phyloP scores from a whole-genome alignment of 2,113 vertebrate genomes.

The Malurus cyaneus region DNA sequence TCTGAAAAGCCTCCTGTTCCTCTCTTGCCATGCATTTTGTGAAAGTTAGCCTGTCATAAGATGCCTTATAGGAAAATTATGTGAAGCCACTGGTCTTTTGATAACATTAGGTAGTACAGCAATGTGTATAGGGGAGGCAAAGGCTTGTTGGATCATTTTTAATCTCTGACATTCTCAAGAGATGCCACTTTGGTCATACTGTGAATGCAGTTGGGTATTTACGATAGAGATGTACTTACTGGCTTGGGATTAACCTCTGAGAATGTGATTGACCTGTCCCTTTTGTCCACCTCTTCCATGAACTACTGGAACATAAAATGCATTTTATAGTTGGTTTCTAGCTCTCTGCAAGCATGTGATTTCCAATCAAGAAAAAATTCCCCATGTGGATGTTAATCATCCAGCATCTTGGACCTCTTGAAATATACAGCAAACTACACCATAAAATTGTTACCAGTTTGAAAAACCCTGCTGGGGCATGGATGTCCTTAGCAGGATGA shows the following conservation, averaged over 20 bases:
- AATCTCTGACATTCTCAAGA: background rate
- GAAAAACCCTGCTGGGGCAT: background rate
- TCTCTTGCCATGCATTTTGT: background rate
- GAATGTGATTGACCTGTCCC: background rate
- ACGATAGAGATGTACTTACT: background rate
- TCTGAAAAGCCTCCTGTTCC: background rate
- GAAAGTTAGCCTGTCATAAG: background rate
- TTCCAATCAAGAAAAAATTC: background rate
- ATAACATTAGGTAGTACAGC: background rate
- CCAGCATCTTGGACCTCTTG: background rate
- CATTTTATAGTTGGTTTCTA: background rate
- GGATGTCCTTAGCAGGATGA: background rate
- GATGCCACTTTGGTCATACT: background rate
- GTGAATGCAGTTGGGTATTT: background rate
- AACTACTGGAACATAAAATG: background rate
- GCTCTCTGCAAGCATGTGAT: background rate
- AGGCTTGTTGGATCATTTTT: background rate
- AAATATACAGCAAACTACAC: background rate
- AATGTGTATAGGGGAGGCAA: background rate
- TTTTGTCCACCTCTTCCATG: background rate
- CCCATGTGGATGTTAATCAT: background rate
- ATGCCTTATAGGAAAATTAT: background rate
- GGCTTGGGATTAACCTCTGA: background rate
- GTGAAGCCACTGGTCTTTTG: background rate
- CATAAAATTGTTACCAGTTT: background rate